These are phyloP conservation scores for Hybognathus amarus DNA, from an alignment of 2,797 vertebrate species.

Conservation along the genomic window DNA sequence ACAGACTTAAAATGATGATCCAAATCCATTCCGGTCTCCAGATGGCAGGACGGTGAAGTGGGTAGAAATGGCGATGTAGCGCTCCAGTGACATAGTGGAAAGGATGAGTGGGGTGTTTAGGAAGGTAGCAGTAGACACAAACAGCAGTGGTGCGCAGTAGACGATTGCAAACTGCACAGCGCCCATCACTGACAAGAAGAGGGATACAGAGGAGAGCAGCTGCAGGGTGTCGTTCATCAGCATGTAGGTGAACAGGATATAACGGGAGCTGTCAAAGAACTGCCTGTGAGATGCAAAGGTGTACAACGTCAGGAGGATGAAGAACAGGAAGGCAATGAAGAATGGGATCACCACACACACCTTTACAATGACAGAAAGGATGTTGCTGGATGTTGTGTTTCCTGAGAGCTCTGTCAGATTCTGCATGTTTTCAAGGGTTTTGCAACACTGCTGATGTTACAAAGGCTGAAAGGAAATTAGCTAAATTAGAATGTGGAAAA, in stretches of 20 bases:
- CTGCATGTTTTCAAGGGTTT: conserved; percentile 65
- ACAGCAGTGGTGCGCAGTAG: conserved; percentile 70
- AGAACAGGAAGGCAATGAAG: conserved; percentile 74
- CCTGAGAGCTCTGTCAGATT: conserved; percentile 65
- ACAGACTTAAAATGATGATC: conserved; percentile 70
- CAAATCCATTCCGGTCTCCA: conserved; percentile 78
- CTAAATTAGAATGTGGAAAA: not conserved
- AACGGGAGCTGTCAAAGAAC: conserved; percentile 76
- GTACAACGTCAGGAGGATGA: conserved; percentile 72
- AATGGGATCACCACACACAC: conserved; percentile 73
- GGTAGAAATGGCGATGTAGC: conserved; percentile 80
- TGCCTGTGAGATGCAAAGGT: conserved; percentile 75
- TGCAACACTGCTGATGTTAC: not conserved
- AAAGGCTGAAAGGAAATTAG: conserved; percentile 47
- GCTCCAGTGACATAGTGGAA: conserved; percentile 81
- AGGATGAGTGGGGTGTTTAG: conserved; percentile 77
- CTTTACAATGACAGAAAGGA: conserved; percentile 69
- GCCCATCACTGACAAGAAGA: conserved; percentile 70
- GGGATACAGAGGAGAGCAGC: conserved; percentile 71
- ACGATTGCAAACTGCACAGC: conserved; percentile 65
- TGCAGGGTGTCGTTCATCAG: conserved; percentile 78
- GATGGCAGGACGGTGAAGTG: conserved; percentile 66
- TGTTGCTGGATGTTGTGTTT: conserved; percentile 65
- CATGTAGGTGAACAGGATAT: conserved; percentile 79
- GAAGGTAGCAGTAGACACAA: conserved; percentile 70